Evolutionary conservation across 1,140 invertebrate species (phyloP), one percentile per base, ranked within the genome.

Genomic region (Probaryconus sp.): DNA sequence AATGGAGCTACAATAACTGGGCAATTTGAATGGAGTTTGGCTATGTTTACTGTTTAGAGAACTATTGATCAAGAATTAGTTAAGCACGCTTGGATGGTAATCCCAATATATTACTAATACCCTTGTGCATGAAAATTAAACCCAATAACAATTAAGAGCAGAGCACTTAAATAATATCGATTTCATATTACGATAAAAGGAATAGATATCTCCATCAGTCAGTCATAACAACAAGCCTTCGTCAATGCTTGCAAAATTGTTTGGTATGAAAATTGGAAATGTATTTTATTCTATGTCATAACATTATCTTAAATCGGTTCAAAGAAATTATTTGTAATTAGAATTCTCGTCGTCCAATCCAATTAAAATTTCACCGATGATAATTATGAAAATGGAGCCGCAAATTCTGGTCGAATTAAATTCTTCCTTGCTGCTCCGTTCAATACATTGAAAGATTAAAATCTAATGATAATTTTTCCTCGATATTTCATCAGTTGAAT

Each of bases 281-380:
- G 11, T n/a, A n/a, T n/a, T n/a, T n/a, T n/a, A n/a, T n/a, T n/a
- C n/a, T n/a, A 35, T 35, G 13, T 35, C 33, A 35, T 35, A 35
- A 16, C 13, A 35, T 35, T 35, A 35, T 35, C 16, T 16, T 6
- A 35, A 35, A 11, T 5, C 2, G 5, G 11, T 2, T 14, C 33
- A 7, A 14, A 35, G 33, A 35, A 35, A 35, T 35, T 35, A 35
- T 35, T 14, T 14, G 11, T 35, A 35, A 35, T 35, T 35, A 35
- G 13, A 35, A 35, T 35, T 35, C 33, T 14, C 16, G 3, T 1
- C 33, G 33, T 35, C 33, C 11, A 35, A 35, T 16, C 16, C 33
- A 35, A 35, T 35, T 35, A 35, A 35, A 35, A 35, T 35, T 35
- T 14, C 33, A 35, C 11, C 33, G 13, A 11, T 35, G 33, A 35